Evolutionary conservation across 2,888 invertebrate species (phyloP).

Genomic region (Diachrysia chrysitis): DNA sequence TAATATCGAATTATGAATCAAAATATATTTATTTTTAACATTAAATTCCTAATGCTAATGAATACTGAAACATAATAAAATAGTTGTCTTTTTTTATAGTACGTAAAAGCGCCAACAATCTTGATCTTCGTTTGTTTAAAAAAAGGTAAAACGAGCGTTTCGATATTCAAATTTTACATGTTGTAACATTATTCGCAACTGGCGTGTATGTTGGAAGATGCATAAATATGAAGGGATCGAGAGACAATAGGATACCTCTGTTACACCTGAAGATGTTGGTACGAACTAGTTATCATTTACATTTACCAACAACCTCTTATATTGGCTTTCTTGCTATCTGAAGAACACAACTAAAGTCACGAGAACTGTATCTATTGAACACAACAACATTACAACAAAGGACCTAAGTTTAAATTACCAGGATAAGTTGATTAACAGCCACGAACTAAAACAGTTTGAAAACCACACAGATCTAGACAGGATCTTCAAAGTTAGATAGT

Average conservation of each 20-base stretch:
- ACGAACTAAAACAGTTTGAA: slow-evolving; percentile 6
- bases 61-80: no score
- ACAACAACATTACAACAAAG: not conserved
- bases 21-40: no score
- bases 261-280: not conserved
- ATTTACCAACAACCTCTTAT: no score
- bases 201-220: not conserved
- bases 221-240: not conserved
- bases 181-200: slow-evolving; percentile 3
- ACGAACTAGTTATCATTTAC: not conserved
- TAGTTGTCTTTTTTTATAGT: no score
- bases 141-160: not conserved
- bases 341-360: no score
- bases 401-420: not conserved
- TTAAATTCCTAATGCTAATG: no score
- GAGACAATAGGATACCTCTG: not conserved
- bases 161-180: slow-evolving; percentile 4
- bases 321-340: no score
- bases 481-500: slow-evolving; percentile 27
- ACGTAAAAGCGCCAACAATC: not conserved
- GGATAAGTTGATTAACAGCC: not conserved
- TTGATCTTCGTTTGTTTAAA: slow-evolving; percentile 1
- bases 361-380: not conserved
- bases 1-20: no score
- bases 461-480: slow-evolving; percentile 7